Percentiles rank a stretch among this genome's conserved stretches.
These are phyloP conservation scores for Gobionotothen gibberifrons DNA, from an alignment of 2,797 vertebrate species.

Conservation along the genomic window DNA sequence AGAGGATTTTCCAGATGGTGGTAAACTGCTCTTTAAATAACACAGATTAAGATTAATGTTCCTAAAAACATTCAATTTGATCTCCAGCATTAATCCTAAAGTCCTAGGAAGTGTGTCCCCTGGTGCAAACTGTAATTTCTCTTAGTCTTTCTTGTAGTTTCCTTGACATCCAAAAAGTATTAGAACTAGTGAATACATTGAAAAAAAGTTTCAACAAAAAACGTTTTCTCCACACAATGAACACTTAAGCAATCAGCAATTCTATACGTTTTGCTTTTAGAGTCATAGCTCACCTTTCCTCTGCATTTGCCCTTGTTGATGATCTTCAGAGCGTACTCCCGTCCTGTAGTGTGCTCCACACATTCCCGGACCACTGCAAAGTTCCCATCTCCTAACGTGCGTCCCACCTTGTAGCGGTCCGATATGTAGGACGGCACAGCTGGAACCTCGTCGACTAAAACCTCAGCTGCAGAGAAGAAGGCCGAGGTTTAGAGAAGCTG, in stretches of 20 bases:
- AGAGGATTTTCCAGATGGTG: not conserved
- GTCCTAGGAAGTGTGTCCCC: not conserved
- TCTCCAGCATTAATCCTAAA: not conserved
- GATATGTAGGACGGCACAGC: slow-evolving; percentile 93
- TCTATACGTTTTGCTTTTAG: not conserved
- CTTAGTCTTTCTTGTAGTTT: not conserved
- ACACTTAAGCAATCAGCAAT: not conserved
- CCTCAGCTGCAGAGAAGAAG: slow-evolving; percentile 80
- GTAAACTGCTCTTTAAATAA: not conserved
- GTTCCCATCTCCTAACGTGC: slow-evolving; percentile 97
- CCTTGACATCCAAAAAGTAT: not conserved
- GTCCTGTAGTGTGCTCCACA: slow-evolving; percentile 93
- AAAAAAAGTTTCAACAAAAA: not conserved
- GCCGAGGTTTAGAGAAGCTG: slow-evolving; percentile 5
- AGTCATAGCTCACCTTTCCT: slow-evolving; percentile 90
- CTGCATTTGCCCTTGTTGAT: slow-evolving; percentile 99
- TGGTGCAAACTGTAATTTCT: not conserved
- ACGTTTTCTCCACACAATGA: not conserved
- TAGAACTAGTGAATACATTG: too few relatives aligned
- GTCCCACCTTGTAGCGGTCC: slow-evolving; percentile 94
- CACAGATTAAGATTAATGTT: not conserved
- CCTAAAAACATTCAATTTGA: not conserved
- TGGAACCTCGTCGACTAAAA: slow-evolving; percentile 89
- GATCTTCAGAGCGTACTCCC: slow-evolving; percentile 97
- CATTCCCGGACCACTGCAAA: slow-evolving; percentile 97